A percentile compares a stretch with the other conserved stretches of the same genome.
phyloP scores from a whole-genome alignment of 2,113 vertebrate species.

The Oncorhynchus clarkii region DNA sequence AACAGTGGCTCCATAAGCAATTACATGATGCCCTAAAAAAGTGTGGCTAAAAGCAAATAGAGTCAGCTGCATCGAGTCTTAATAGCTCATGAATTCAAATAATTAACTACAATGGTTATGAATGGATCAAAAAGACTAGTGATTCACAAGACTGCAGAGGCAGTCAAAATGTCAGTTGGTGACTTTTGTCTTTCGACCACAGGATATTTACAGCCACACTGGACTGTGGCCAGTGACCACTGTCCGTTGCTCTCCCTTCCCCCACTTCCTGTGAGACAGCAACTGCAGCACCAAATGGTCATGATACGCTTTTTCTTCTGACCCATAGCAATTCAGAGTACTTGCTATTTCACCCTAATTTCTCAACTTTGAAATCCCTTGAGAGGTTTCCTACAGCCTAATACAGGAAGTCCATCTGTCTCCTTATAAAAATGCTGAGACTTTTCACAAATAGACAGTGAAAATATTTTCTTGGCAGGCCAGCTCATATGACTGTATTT shows the following conservation, averaged over 20 bases:
- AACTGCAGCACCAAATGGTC: not conserved
- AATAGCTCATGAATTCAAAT: not conserved
- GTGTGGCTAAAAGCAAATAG: too few relatives aligned
- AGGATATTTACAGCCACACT: not conserved
- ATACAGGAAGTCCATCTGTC: not conserved
- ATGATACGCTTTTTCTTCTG: not conserved
- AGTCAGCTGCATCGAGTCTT: too few relatives aligned
- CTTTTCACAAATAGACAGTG: too few relatives aligned
- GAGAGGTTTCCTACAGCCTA: too few relatives aligned
- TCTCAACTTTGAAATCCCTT: not conserved
- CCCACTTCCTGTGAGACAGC: not conserved
- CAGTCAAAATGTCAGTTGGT: slow-evolving; percentile 6
- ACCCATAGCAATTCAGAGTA: not conserved
- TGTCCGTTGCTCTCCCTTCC: not conserved
- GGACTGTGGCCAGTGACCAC: not conserved
- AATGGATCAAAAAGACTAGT: not conserved
- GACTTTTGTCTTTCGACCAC: slow-evolving; percentile 14
- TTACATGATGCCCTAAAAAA: too few relatives aligned
- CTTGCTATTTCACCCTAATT: not conserved
- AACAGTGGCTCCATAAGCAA: too few relatives aligned
- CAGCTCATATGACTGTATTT: slow-evolving; percentile 15
- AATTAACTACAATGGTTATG: not conserved
- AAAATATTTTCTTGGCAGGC: not conserved
- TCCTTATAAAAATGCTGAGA: too few relatives aligned
- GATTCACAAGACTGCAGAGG: slow-evolving; percentile 9